Conservation (phyloP, 2,888 invertebrate genomes). For the Clitarchus hookeri region DNA sequence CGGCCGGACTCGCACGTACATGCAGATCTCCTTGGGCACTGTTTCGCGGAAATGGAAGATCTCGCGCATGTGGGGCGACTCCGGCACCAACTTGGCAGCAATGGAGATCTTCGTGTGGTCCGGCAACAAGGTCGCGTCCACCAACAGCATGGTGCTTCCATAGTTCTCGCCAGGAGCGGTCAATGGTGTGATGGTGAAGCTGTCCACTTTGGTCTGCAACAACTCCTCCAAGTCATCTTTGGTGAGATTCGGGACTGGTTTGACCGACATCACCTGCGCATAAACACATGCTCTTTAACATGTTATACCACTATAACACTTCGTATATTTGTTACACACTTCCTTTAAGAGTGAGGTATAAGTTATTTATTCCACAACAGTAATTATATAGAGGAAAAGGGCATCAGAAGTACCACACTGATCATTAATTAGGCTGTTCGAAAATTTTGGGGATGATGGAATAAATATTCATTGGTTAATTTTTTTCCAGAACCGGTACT, state of each 20-base stretch:
- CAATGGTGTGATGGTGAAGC: background rate
- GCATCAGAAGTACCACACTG: no score
- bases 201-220: background rate
- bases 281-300: no score
- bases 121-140: background rate
- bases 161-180: conserved; percentile 18
- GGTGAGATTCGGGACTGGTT: background rate
- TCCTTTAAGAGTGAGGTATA: no score
- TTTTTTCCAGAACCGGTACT: no score
- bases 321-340: no score
- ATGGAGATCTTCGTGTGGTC: background rate
- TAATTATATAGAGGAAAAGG: no score
- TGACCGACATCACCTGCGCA: background rate
- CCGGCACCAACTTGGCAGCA: background rate
- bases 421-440: no score
- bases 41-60: background rate
- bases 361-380: no score
- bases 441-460: no score
- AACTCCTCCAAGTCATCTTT: conserved; percentile 15
- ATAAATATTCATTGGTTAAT: no score
- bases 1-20: conserved; percentile 60
- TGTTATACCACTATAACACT: no score
- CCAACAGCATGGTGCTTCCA: conserved; percentile 17
- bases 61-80: background rate
- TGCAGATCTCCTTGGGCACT: conserved; percentile 58